Evolutionary conservation across 2,113 vertebrate genomes (phyloP), one percentile per base, ranked within the genome.

Genomic region (Tricholaema leucomelas): DNA sequence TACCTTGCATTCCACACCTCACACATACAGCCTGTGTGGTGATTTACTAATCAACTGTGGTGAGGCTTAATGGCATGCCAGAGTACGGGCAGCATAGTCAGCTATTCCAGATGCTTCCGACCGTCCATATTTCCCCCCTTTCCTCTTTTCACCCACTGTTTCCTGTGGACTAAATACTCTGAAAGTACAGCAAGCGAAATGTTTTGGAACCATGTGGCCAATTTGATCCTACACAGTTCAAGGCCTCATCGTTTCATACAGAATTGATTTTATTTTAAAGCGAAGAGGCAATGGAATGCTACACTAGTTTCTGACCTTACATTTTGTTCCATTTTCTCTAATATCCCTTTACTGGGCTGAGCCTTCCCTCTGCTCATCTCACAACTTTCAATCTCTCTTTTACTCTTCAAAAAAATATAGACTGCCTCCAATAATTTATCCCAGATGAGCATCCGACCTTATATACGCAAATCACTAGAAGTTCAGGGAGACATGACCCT

Each of bases 391-490:
- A 65, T 88, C 27, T 81, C 48, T 65, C 74, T 60, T 60, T 87
- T 77, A 92, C 71, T 85, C 52, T 74, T 85, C 1, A 24, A 69
- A 89, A 88, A 89, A 84, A 79, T 35, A 59, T 42, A 66, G 80
- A 23, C 24, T 65, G n/a, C 40, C 70, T 81, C 88, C 70, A 93
- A 28, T 91, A 95, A 96, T 95, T 88, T 93, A 84, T 75, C 35
- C 92, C 88, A 93, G 71, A 88, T 88, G 91, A 88, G 67, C 91
- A 80, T 92, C 92, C 93, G 92, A 92, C 75, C 78, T 92, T 87
- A 63, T 56, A 82, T 48, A 82, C 60, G 66, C 66, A 88, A 76
- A 90, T 76, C 88, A 74, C 2, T 70, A 87, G 74, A 88, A 84
- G 72, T 93, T 95, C 92, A 91, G 44, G 35, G 60, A 85, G 67